Evolutionary conservation across 2,797 vertebrate genomes (phyloP).

Genomic region (Muscicapa striata): DNA sequence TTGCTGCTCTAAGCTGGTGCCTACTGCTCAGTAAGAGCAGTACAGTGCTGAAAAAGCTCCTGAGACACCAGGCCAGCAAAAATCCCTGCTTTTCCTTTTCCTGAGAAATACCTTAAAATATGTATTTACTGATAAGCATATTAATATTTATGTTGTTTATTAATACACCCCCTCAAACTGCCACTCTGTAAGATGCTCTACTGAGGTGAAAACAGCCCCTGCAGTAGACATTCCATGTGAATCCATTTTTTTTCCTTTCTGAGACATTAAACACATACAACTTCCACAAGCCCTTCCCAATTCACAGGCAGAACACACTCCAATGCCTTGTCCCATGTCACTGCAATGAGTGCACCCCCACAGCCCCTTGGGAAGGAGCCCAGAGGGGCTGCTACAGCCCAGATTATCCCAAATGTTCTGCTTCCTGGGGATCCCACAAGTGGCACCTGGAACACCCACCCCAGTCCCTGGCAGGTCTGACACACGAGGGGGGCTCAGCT

Average conservation of each 20-base stretch:
- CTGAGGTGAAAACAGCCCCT: neutral
- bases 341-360: neutral
- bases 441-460: neutral
- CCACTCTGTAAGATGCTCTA: neutral
- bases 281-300: neutral
- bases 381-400: neutral
- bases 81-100: neutral
- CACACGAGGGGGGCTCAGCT: neutral
- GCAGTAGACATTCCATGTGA: neutral
- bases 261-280: neutral
- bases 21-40: constrained; percentile 60
- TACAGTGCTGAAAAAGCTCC: constrained; percentile 6
- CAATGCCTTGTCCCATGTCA: fast-evolving
- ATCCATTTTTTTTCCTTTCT: neutral
- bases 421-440: neutral
- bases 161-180: neutral
- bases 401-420: neutral
- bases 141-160: neutral
- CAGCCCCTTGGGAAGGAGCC: neutral
- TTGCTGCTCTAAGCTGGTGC: constrained; percentile 45
- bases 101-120: neutral
- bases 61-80: constrained; percentile 34
- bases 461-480: neutral
- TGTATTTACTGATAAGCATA: neutral
- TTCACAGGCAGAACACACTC: neutral